These are phyloP conservation scores for Drepana arcuata DNA, from an alignment of 1,140 invertebrate species.

Conservation along the genomic window DNA sequence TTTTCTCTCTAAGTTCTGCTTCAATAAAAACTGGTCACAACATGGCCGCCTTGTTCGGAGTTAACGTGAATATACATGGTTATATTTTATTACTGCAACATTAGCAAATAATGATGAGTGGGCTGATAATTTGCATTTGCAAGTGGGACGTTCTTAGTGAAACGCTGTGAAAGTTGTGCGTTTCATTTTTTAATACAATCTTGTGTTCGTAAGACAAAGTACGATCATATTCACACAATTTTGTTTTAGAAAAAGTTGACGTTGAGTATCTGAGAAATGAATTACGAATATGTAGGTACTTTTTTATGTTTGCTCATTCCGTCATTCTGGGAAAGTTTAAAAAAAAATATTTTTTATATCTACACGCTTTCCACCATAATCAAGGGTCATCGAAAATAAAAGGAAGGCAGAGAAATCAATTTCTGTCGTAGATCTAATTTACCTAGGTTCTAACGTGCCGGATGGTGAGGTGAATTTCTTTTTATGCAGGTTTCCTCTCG, in stretches of 20 bases:
- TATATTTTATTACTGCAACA: no score
- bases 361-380: neutral
- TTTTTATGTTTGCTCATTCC: neutral
- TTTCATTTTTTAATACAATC: neutral
- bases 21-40: neutral
- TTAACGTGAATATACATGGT: no score
- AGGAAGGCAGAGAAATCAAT: neutral
- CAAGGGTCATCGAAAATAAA: neutral
- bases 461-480: no score
- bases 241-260: no score
- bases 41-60: neutral
- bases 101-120: no score
- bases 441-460: neutral
- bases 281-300: no score
- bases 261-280: no score
- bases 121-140: slow-evolving; percentile 15
- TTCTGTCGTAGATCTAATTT: neutral
- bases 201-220: neutral
- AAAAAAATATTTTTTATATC: no score
- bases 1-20: neutral
- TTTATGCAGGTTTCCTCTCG: neutral
- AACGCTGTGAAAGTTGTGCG: neutral
- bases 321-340: no score
- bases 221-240: neutral
- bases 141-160: neutral